Base-by-base conservation (phyloP, 2,113 vertebrate species). In the Penelope pileata region DNA sequence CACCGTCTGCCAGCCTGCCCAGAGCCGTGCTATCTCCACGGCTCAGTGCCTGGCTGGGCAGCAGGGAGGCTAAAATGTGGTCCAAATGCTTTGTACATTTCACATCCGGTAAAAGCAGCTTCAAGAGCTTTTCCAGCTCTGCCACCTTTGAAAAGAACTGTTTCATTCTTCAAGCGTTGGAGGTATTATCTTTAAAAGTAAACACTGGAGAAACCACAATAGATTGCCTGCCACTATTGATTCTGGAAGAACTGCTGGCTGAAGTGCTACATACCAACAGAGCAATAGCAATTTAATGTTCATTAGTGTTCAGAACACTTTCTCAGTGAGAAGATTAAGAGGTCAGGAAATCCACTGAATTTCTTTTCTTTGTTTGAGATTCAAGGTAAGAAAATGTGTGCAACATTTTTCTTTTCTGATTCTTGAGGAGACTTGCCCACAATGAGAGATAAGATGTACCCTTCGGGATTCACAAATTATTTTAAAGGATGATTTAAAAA, bases 171-270 rank as follows among this genome's bases (percentile, higher is more conserved):
- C 75, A 85, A 93, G 77, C 16, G 51, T 79, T 80, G 51, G 34
- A 83, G 79, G 48, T 38, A 54, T 93, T 91, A 91, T 80, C 81
- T 83, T 96, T 86, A 95, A 96, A 97, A 96, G 92, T 83, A 96
- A 96, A 96, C 74, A 88, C 76, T 29, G 14, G 34, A 77, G 32
- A 51, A 90, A n/a, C 48, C 26, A n/a, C 68, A 77, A 73, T 36
- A 95, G 94, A 83, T 86, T 93, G 76, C 76, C 83, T 91, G 81
- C 91, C 83, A 70, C 86, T 94, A 95, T 81, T 92, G 95, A 97
- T 93, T 84, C 83, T 79, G 75, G 92, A 86, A 86, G 85, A 93
- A 81, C 18, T 94, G 87, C 88, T 78, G 94, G 88, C 91, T 85
- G 74, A 86, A 94, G 90, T 10, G 1, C 77, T 85, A 82, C 56